Percentiles rank a stretch among this genome's conserved stretches.
Conservation (phyloP, 1,140 invertebrate species). For the Tetranychus cinnabarinus region DNA sequence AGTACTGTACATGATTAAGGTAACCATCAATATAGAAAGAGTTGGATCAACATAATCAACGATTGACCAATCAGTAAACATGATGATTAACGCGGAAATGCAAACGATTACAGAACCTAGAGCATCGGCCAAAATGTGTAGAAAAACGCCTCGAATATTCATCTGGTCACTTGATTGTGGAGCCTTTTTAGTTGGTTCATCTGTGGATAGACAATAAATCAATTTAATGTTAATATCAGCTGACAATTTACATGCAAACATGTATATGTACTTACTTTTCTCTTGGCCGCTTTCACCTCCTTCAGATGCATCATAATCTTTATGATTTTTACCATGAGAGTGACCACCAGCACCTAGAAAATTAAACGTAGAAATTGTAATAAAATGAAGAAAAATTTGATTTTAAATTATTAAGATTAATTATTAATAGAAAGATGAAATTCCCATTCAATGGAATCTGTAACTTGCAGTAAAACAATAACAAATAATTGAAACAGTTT, state of each 20-base stretch:
- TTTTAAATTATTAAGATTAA: too few species aligned
- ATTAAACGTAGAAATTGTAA: too few species aligned
- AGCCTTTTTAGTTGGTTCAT: not conserved
- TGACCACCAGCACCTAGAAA: not conserved
- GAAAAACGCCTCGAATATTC: constrained; percentile 92
- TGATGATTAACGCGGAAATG: constrained; percentile 54
- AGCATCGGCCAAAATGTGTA: constrained; percentile 90
- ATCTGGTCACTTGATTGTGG: constrained; percentile 33
- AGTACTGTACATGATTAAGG: constrained; percentile 26
- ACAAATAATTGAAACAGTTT: too few species aligned
- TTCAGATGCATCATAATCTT: not conserved
- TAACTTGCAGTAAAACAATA: too few species aligned
- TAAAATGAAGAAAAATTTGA: too few species aligned
- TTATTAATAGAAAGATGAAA: too few species aligned
- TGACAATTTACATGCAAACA: too few species aligned
- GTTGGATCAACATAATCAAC: constrained; percentile 73
- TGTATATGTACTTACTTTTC: too few species aligned
- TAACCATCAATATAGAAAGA: constrained; percentile 37
- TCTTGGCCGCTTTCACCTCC: not conserved
- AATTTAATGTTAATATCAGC: too few species aligned
- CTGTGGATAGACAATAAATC: too few species aligned
- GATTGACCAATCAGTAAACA: constrained; percentile 53
- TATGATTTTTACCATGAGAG: not conserved
- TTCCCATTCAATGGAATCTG: too few species aligned
- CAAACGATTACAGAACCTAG: constrained; percentile 86